Evolutionary conservation across 2,888 invertebrate species (phyloP), one percentile per base, ranked within the genome.

Genomic region (Strigamia crassipes): DNA sequence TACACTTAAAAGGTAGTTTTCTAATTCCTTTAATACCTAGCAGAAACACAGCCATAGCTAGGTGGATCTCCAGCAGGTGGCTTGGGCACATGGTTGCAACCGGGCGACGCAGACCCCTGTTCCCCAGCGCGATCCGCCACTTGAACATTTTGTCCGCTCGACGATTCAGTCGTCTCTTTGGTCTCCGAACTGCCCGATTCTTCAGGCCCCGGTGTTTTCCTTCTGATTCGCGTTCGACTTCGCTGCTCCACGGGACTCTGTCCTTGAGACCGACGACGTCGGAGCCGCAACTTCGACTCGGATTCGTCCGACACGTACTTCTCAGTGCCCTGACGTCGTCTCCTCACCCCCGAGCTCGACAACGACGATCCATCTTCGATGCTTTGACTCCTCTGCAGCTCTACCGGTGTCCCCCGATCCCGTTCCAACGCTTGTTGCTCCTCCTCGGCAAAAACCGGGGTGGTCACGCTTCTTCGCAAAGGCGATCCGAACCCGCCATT

Each of bases 301-400:
- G 93, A 92, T 83, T 94, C 93, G 89, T 95, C 95, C 38, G 93
- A 92, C 34, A 95, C 93, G 89, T 95, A 95, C 89, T 96, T 96
- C 84, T 95, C 95, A 82, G 90, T 90, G 73, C 92, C 92, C 85
- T 94, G 92, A 42, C 95, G 90, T 66, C 93, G 90, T 38, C 85
- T 82, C 23, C 95, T 91, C 56, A 95, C 89, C 73, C 94, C 94
- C 86, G 92, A 92, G 0, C 92, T 92, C 5, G 82, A 73, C 21
- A 82, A 66, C 12, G 82, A 81, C 21, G 81, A 81, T 23, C 83
- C 80, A 51, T 85, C 84, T 73, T 85, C 85, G 51, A 83, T 84
- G 81, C 84, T 84, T 31, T 83, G 83, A 56, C 84, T 83, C 10
- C 83, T 83, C 42, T 83, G 84, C 18, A 78, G 46, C 9, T 82